Evolutionary conservation across 2,797 vertebrate genomes (phyloP).

Genomic region (Pangasius mekongensis): DNA sequence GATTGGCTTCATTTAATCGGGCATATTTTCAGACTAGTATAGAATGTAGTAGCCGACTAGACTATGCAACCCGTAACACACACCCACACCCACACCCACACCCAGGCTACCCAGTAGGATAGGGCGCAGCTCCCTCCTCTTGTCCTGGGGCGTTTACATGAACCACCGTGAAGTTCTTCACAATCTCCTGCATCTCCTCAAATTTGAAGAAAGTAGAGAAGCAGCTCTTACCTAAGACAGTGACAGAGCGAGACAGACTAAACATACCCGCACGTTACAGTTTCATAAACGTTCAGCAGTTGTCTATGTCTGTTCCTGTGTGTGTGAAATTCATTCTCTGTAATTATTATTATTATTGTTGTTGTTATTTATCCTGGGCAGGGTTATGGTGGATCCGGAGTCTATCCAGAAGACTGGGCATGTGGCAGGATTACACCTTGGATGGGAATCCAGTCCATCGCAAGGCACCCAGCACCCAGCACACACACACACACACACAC

Average conservation of each 20-base stretch:
- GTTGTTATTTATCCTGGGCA: not conserved
- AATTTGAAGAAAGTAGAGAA: slow-evolving; percentile 87
- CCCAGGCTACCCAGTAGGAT: slow-evolving; percentile 76
- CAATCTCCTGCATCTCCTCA: slow-evolving; percentile 93
- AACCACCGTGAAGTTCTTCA: slow-evolving; percentile 89
- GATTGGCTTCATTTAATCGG: not conserved
- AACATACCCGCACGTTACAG: not conserved
- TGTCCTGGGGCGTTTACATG: slow-evolving; percentile 89
- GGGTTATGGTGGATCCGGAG: not conserved
- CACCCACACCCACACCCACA: not conserved
- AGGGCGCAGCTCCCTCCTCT: slow-evolving; percentile 83
- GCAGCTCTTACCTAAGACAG: slow-evolving; percentile 84
- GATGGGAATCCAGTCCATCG: not conserved
- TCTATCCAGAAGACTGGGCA: not conserved
- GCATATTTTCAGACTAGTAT: not conserved
- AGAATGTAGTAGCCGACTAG: not conserved
- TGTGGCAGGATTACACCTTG: not conserved
- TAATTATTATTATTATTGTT: too few species aligned
- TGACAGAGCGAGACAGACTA: not conserved
- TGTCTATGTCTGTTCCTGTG: not conserved
- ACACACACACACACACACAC: not conserved
- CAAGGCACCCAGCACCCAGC: not conserved
- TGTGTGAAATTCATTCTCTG: too few species aligned
- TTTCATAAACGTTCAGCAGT: not conserved
- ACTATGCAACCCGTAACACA: not conserved